A percentile compares a stretch with the other conserved stretches of the same genome.
Conservation (phyloP, 2,888 invertebrate species). For the Nomada flava region DNA sequence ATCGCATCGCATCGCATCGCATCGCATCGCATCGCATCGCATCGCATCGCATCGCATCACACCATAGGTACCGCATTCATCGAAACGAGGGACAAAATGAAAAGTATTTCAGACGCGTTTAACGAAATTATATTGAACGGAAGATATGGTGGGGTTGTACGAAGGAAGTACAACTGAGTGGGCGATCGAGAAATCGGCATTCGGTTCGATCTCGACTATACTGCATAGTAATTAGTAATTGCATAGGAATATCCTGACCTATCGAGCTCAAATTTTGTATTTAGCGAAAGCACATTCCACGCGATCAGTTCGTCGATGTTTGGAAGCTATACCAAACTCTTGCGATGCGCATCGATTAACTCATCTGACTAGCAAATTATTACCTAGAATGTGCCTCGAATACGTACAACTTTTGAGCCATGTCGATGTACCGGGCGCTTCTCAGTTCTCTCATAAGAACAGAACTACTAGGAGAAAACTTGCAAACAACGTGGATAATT, state of each 20-base stretch:
- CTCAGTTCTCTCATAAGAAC: background rate
- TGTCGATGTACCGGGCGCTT: slow-evolving; percentile 2
- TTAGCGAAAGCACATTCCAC: background rate
- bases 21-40: background rate
- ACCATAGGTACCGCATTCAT: slow-evolving; percentile 7
- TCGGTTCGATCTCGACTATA: background rate
- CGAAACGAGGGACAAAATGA: background rate
- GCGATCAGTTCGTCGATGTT: background rate
- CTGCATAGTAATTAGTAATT: too few relatives aligned
- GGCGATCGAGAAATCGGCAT: too few relatives aligned
- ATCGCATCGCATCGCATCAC: background rate
- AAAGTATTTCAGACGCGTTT: background rate
- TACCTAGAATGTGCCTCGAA: slow-evolving; percentile 3
- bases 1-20: background rate
- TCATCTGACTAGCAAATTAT: background rate
- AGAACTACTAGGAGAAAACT: slow-evolving; percentile 5
- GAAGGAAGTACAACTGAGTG: too few relatives aligned
- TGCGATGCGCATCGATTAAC: background rate
- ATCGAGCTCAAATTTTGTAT: slow-evolving; percentile 1
- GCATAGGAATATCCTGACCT: background rate
- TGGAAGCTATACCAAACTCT: too few relatives aligned
- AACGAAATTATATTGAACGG: background rate
- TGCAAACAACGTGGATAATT: slow-evolving; percentile 13
- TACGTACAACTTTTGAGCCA: slow-evolving; percentile 11
- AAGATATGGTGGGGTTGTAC: background rate